Base-by-base conservation (phyloP, 2,888 invertebrate species). In the Eupeodes luniger region DNA sequence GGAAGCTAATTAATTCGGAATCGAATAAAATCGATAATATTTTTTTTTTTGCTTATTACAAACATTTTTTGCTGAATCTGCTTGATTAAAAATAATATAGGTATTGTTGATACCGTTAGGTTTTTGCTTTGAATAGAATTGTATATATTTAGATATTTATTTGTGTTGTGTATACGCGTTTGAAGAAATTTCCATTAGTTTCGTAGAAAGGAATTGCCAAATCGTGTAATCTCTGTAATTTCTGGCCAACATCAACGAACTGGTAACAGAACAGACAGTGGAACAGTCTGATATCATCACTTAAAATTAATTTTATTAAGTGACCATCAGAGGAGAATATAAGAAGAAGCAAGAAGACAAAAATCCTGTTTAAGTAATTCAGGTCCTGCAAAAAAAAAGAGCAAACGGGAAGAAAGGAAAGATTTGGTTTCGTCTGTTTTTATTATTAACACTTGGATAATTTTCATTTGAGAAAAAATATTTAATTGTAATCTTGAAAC, bases 271-370 rank as follows among this genome's bases (percentile, higher is more conserved):
- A 44, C 5, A 44, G 16, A 14, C 44, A 53, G 14, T 44, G 51
- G 10, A 12, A 67, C 66, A 44, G 47, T 49, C 62, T 75, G 49
- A 79, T 69, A 55, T 74, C 61, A 79, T 84, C 79, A 51, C 47
- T 27, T 57, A 36, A 80, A 85, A 85, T 85, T 85, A 80, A 80
- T 85, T 85, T 85, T 61, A 76, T 64, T 85, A 80, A 80, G 80
- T 70, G 80, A 44, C 57, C 34, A 34, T 34, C 67, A 11, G 27
- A 66, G 55, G n/a, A 61, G 27, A 51, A 34, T 6, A 36, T 12
- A 9, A 53, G 16, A 11, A 47, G 34, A 59, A 34, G 27, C 7
- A 40, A 16, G 36, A 11, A 16, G 40, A 61, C 27, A 27, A 40
- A 5, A 40, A 61, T n/a, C 5, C 9, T 36, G 9, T n/a, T 10